Evolutionary conservation across 2,113 vertebrate species (phyloP).

Genomic region (Aix galericulata): DNA sequence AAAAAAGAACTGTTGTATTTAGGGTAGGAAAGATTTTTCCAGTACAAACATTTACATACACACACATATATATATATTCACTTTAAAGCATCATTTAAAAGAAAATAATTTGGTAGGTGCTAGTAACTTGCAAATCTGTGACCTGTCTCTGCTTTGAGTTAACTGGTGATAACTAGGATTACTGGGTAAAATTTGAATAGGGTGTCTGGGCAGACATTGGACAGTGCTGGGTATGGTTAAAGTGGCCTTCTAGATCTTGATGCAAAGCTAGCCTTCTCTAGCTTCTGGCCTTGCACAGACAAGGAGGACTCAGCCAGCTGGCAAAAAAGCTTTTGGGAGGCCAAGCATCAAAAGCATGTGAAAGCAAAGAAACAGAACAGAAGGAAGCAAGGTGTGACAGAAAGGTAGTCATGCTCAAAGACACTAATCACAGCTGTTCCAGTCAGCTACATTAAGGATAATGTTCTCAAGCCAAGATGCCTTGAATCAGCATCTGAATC

Average conservation of each 20-base stretch:
- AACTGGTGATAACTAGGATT: not conserved
- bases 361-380: conserved; percentile 12
- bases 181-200: not conserved
- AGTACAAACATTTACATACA: not conserved
- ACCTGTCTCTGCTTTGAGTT: not conserved
- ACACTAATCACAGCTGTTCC: conserved; percentile 45
- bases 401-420: conserved; percentile 3
- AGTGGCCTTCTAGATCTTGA: not conserved
- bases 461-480: not conserved
- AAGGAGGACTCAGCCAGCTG: not conserved
- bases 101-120: not conserved
- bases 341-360: not conserved
- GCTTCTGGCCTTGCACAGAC: not conserved
- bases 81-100: not conserved
- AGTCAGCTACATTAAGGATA: not conserved
- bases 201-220: not conserved
- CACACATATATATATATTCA: not conserved
- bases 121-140: not conserved
- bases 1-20: not conserved
- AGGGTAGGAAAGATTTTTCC: not conserved
- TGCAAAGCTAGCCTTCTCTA: not conserved
- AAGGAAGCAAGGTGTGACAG: conserved; percentile 26
- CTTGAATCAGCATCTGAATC: not conserved
- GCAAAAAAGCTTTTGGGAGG: not conserved
- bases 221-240: not conserved